phyloP scores from a whole-genome alignment of 1,140 invertebrate species.

The Drosophila bocki region DNA sequence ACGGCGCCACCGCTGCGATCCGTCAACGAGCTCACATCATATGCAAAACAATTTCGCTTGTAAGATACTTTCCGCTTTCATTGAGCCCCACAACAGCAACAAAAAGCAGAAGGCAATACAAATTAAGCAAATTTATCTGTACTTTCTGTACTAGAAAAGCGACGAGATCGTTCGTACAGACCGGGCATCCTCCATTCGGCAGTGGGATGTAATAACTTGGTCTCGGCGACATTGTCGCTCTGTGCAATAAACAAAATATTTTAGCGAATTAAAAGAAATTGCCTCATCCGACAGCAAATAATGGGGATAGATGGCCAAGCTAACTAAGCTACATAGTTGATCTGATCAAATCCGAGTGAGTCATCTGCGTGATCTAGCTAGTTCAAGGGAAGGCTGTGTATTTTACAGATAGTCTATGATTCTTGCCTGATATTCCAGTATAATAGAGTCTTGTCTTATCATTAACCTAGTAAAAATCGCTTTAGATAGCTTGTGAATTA shows the following conservation, averaged over 20 bases:
- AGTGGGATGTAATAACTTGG: conserved; percentile 37
- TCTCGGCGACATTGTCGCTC: conserved; percentile 42
- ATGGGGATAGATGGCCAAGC: conserved; percentile 67
- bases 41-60: conserved; percentile 60
- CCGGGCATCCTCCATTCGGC: conserved; percentile 13
- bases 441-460: conserved; percentile 2
- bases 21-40: conserved; percentile 54
- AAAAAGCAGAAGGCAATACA: conserved; percentile 29
- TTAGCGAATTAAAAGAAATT: conserved; percentile 83
- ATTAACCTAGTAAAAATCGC: neutral
- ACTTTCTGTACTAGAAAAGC: conserved; percentile 43
- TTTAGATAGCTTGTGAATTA: neutral
- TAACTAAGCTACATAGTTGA: conserved; percentile 19
- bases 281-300: conserved; percentile 67
- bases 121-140: conserved; percentile 78
- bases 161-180: conserved; percentile 11
- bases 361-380: conserved; percentile 12
- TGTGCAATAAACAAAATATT: conserved; percentile 73
- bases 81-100: conserved; percentile 48
- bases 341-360: conserved; percentile 20
- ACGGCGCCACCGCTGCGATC: conserved; percentile 38
- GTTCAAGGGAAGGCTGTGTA: conserved; percentile 36
- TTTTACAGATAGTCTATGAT: neutral
- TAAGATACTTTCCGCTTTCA: conserved; percentile 68
- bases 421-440: neutral